Percentiles rank a stretch among this genome's conserved stretches.
These are phyloP conservation scores for Globia sparganii DNA, from an alignment of 2,888 invertebrate genomes.

Conservation along the genomic window DNA sequence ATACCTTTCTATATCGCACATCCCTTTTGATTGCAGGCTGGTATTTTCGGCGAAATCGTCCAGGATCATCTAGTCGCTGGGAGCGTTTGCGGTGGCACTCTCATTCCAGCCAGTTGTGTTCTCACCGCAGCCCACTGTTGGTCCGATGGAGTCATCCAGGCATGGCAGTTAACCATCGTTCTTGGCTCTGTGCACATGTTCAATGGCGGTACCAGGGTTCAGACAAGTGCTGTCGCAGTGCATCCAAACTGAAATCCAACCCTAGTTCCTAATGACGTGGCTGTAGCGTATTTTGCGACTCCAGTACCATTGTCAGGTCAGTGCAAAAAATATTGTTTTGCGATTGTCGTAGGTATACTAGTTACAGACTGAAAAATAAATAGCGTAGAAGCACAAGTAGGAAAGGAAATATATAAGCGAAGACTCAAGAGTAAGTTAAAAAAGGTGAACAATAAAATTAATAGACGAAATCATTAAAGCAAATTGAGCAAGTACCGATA, in stretches of 20 bases:
- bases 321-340: conserved; percentile 11
- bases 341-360: too few relatives aligned
- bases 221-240: conserved; percentile 67
- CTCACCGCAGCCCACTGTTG: conserved; percentile 82
- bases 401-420: background rate
- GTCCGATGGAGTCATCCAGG: conserved; percentile 76
- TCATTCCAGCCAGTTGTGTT: conserved; percentile 66
- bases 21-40: conserved; percentile 25
- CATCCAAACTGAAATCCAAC: conserved; percentile 74
- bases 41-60: conserved; percentile 28
- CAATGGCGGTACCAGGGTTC: conserved; percentile 74
- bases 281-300: conserved; percentile 72
- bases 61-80: background rate
- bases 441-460: background rate
- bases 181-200: conserved; percentile 75
- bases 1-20: background rate
- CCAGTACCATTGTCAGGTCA: conserved; percentile 70
- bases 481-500: background rate
- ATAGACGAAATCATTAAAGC: background rate
- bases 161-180: conserved; percentile 74
- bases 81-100: conserved; percentile 76
- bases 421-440: background rate
- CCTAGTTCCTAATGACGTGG: conserved; percentile 75
- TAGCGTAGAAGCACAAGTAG: background rate
- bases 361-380: background rate